Evolutionary conservation across 2,888 invertebrate genomes (phyloP), one percentile per base, ranked within the genome.

Genomic region (Theretra japonica): DNA sequence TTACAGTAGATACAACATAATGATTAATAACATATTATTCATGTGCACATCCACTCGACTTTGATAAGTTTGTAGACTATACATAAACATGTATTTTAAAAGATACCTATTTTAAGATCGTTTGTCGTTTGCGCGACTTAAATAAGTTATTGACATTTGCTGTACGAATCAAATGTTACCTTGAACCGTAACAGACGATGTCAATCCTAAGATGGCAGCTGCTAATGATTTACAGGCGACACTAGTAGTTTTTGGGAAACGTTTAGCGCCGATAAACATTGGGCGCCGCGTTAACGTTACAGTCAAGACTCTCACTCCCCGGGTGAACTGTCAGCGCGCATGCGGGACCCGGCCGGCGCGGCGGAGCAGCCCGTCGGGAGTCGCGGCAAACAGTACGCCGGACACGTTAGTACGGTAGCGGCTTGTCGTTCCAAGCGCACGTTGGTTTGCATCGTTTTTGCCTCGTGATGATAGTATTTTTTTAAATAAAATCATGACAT

Each of bases 401-500:
- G 21, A 4, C 48, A 25, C 41, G 23, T 53, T 53, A 65, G 48
- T 65, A 48, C 65, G 15, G 65, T 65, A 1, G 23, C 48, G 48
- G 48, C 48, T 48, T 6, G 23, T 48, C 65, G 23, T 8, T 17
- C 65, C 17, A 23, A 17, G 23, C 21, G 65, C 41, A 48, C 65
- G 48, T 48, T 48, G 23, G 8, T 15, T 41, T 17, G 17, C 41
- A 21, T 21, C 48, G 23, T 21, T 48, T 17, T 48, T 65, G 23
- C 21, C 48, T 65, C 65, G 65, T 65, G 48, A 65, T 65, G 19
- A 41, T 6, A 65, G 41, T 25, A 25, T 48, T 65, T 59, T 65
- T 65, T 48, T 19, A 48, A 65, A 65, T 23, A 48, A 65, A 65
- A 65, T 41, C 21, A 65, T 48, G 65, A 48, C 65, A 65, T 65